Conservation (phyloP, 2,888 invertebrate genomes). For the Ligdia adustata region DNA sequence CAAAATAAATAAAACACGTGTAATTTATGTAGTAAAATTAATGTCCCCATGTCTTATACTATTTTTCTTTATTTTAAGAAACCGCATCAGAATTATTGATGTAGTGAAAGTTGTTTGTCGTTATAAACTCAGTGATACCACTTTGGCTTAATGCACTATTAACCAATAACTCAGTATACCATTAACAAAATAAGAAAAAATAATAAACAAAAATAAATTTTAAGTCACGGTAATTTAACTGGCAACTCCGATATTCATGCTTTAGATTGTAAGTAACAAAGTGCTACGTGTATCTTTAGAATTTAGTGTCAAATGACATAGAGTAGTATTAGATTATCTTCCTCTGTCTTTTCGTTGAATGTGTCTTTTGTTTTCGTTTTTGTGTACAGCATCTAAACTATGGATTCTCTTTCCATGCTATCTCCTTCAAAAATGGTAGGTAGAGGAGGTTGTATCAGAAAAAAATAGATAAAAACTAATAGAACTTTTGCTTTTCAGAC, state of each 20-base stretch:
- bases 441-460: slow-evolving; percentile 82
- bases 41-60: too few species aligned
- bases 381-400: slow-evolving; percentile 67
- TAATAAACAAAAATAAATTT: too few species aligned
- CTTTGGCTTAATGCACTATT: too few species aligned
- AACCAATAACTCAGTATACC: too few species aligned
- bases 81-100: too few species aligned
- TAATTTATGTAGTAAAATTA: too few species aligned
- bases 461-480: slow-evolving; percentile 58
- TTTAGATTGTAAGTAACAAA: neutral
- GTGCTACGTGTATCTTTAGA: slow-evolving; percentile 13
- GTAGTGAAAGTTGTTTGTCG: too few species aligned
- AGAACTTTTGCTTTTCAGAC: slow-evolving; percentile 43
- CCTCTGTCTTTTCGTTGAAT: slow-evolving; percentile 46
- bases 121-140: too few species aligned
- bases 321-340: slow-evolving; percentile 23
- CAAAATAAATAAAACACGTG: too few species aligned
- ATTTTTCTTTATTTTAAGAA: too few species aligned
- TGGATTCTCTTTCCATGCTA: slow-evolving; percentile 82
- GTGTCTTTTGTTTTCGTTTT: slow-evolving; percentile 43
- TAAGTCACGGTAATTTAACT: slow-evolving; percentile 4
- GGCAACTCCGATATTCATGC: slow-evolving; percentile 13
- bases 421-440: slow-evolving; percentile 83
- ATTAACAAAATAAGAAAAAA: too few species aligned
- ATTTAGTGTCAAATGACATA: slow-evolving; percentile 9